Base-by-base conservation (phyloP, 2,113 vertebrate genomes). In the Danionella cerebrum region DNA sequence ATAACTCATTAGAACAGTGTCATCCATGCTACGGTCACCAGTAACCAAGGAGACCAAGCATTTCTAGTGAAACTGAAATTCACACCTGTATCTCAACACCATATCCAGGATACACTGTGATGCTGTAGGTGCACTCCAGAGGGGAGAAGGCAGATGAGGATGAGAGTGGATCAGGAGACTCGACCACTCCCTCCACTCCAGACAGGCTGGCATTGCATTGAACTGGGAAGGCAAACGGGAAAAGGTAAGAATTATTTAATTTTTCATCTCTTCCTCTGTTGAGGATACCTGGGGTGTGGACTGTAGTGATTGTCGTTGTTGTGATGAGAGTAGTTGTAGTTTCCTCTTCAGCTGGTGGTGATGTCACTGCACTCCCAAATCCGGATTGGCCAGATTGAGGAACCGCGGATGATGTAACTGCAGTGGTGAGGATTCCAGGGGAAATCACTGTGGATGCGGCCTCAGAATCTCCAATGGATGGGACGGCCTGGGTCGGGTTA, bases 291-390 rank as follows among this genome's bases (percentile, higher is more conserved):
- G 92, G 93, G 41, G 88, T 88, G 74, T 94, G 92, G 76, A 94
- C 92, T 0, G 92, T 95, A 16, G 92, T 95, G 72, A 95, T 92
- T 9, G 93, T 95, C 1, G 93, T 95, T 0, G 93, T 95, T 51
- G 92, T 95, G 70, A 95, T 95, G 72, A 94, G 84, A 19, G 92
- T 94, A 14, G 92, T 95, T 1, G 92, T 94, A n/a, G 92, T 95
- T 82, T 94, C 93, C 68, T 93, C 92, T 65, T 93, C 92, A 1
- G 84, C 60, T 39, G 88, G 86, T 6, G 84, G 77, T 14, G 83
- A 84, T 45, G 88, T 69, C 73, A 89, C 82, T 18, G 69, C 71
- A 38, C 64, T 79, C 54, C 82, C 84, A 1, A 69, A 67, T 64
- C 81, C 76, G 1, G 66, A 65, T 39, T 81, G 84, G 59, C 81